Conservation (phyloP, 2,888 invertebrate species). For the Noctua fimbriata region DNA sequence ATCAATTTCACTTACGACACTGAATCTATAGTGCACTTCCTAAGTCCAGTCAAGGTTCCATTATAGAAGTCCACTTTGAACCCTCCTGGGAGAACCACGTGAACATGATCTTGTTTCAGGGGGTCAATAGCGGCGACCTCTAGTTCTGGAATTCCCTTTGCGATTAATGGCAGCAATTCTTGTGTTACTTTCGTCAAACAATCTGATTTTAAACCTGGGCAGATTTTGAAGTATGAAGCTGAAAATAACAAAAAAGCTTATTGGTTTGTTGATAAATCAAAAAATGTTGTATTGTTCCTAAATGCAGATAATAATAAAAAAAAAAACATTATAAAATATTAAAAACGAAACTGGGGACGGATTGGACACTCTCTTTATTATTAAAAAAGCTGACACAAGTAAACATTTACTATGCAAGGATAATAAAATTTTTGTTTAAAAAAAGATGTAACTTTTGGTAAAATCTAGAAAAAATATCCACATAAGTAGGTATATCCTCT, state of each 20-base stretch:
- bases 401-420: not conserved
- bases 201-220: constrained; percentile 75
- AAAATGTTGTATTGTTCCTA: not conserved
- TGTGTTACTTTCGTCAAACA: constrained; percentile 79
- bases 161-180: constrained; percentile 76
- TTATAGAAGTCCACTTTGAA: constrained; percentile 77
- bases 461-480: not conserved
- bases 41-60: constrained; percentile 78
- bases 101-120: constrained; percentile 68
- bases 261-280: not conserved
- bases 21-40: constrained; percentile 79
- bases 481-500: too few species aligned
- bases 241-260: not conserved
- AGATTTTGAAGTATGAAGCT: constrained; percentile 72
- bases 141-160: constrained; percentile 78
- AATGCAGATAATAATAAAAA: not conserved
- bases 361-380: not conserved
- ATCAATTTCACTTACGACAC: constrained; percentile 73
- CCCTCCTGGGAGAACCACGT: constrained; percentile 76
- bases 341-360: not conserved
- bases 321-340: not conserved
- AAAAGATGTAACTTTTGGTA: not conserved
- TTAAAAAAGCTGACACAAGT: not conserved
- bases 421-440: not conserved
- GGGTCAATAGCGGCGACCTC: constrained; percentile 77